Conservation (phyloP, 1,140 invertebrate species). For the Drosophila nasuta region DNA sequence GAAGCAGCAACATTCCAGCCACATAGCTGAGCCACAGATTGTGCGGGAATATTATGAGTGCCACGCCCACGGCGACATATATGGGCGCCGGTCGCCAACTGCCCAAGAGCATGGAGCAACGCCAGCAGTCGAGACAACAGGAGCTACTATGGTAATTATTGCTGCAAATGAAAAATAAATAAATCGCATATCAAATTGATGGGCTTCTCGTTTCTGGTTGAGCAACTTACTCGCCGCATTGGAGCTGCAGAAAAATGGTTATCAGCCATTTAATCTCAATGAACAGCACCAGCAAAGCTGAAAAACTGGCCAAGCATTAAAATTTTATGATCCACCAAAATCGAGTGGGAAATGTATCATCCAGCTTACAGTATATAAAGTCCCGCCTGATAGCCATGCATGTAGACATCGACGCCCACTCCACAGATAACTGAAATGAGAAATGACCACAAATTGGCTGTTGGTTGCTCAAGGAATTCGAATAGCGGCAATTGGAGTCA, state of each 20-base stretch:
- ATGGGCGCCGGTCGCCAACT: slow-evolving; percentile 74
- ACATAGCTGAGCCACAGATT: slow-evolving; percentile 84
- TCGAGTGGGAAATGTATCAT: background rate
- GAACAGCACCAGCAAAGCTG: slow-evolving; percentile 73
- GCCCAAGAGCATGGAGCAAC: slow-evolving; percentile 53
- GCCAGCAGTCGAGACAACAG: slow-evolving; percentile 70
- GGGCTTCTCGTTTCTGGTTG: slow-evolving; percentile 9
- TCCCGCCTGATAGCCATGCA: slow-evolving; percentile 76
- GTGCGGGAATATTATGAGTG: slow-evolving; percentile 76
- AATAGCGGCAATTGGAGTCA: background rate
- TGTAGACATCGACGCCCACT: slow-evolving; percentile 80
- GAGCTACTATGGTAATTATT: slow-evolving; percentile 63
- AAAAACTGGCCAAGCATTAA: slow-evolving; percentile 70
- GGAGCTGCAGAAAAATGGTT: slow-evolving; percentile 76
- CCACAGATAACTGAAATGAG: slow-evolving; percentile 81
- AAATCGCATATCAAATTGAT: slow-evolving; percentile 43
- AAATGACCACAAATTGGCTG: slow-evolving; percentile 57
- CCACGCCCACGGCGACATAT: slow-evolving; percentile 72
- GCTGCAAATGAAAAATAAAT: slow-evolving; percentile 53
- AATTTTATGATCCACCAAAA: slow-evolving; percentile 31
- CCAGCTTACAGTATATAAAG: slow-evolving; percentile 79
- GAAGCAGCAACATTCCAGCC: slow-evolving; percentile 71
- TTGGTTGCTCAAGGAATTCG: slow-evolving; percentile 25
- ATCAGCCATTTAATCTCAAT: slow-evolving; percentile 83
- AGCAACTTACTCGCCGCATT: slow-evolving; percentile 70